Conservation (phyloP, 2,888 invertebrate species). For the Philhelius pedissequus region DNA sequence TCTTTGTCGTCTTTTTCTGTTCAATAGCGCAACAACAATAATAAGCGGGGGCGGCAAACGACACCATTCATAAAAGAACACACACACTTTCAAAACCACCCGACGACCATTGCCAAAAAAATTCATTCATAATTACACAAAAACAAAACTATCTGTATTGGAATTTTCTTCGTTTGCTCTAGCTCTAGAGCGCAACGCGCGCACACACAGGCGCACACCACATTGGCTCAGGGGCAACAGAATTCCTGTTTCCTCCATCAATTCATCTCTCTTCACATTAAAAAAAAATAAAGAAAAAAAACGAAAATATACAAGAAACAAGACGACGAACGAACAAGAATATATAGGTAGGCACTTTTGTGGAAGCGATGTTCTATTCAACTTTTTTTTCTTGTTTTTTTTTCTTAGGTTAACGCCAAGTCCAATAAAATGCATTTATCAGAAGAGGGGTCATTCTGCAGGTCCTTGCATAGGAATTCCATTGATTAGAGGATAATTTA, state of each 20-base stretch:
- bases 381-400: constrained; percentile 6
- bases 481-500: constrained; percentile 1
- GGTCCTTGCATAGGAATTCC: constrained; percentile 25
- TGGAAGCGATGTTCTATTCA: constrained; percentile 30
- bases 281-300: neutral
- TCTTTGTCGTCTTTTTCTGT: constrained; percentile 7
- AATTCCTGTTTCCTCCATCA: constrained; percentile 53
- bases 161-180: constrained; percentile 40
- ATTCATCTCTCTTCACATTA: constrained; percentile 25
- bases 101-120: constrained; percentile 40
- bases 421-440: constrained; percentile 44
- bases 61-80: constrained; percentile 62
- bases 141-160: constrained; percentile 64
- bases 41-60: constrained; percentile 51
- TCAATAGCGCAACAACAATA: constrained; percentile 15
- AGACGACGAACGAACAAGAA: constrained; percentile 21
- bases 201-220: constrained; percentile 34
- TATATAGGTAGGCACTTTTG: constrained; percentile 2
- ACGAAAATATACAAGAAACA: neutral
- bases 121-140: constrained; percentile 64
- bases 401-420: constrained; percentile 48
- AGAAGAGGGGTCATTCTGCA: neutral
- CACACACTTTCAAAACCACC: constrained; percentile 13
- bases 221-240: neutral
- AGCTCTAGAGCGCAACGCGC: neutral